phyloP scores from a whole-genome alignment of 2,888 invertebrate genomes.

The Caenorhabditis sp. region DNA sequence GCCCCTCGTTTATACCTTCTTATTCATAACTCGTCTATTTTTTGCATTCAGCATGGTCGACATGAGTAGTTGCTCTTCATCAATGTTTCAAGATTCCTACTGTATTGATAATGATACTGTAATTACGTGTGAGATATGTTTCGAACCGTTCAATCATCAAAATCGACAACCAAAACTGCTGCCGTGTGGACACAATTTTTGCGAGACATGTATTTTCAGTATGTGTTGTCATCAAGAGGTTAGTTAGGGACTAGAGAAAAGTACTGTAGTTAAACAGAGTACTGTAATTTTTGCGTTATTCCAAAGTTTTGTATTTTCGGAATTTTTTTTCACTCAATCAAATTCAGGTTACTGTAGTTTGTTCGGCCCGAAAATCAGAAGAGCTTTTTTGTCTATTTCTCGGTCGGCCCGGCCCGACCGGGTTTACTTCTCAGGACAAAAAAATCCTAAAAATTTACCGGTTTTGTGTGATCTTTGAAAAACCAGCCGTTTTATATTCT shows the following conservation, averaged over 20 bases:
- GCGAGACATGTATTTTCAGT: constrained; percentile 60
- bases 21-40: too few species aligned
- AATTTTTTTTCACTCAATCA: too few species aligned
- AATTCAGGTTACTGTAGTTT: too few species aligned
- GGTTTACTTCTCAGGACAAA: too few species aligned
- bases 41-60: not conserved
- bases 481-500: too few species aligned
- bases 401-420: too few species aligned
- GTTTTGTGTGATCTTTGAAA: too few species aligned
- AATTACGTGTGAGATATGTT: constrained; percentile 49
- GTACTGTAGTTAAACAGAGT: not conserved
- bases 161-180: constrained; percentile 58
- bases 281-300: not conserved
- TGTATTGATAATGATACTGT: constrained; percentile 2
- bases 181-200: constrained; percentile 68
- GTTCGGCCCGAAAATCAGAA: too few species aligned
- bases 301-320: not conserved
- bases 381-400: too few species aligned
- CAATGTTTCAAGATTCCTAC: not conserved
- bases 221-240: constrained; percentile 64
- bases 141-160: constrained; percentile 45
- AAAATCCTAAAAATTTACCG: too few species aligned
- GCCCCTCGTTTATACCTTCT: not conserved
- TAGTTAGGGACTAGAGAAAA: not conserved
- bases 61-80: not conserved